These are phyloP conservation scores for Lysandra bellargus DNA, from an alignment of 2,888 invertebrate genomes.

Conservation along the genomic window DNA sequence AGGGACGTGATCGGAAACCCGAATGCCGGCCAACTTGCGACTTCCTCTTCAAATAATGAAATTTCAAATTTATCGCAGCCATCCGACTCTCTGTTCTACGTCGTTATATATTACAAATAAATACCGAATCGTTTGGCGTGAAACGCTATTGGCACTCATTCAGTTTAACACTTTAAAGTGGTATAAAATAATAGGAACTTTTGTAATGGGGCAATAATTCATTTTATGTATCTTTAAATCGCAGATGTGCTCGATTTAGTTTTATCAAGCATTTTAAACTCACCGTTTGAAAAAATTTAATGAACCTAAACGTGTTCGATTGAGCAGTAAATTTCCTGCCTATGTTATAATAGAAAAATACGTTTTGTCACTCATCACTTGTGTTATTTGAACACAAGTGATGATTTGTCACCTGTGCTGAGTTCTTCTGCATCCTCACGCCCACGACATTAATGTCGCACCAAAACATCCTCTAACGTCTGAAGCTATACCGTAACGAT, in stretches of 20 bases:
- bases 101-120: slow-evolving; percentile 63
- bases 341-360: no score
- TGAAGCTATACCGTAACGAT: no score
- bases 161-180: slow-evolving; percentile 1
- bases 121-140: slow-evolving; percentile 16
- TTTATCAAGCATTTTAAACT: neutral
- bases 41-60: slow-evolving; percentile 78
- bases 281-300: neutral
- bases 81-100: slow-evolving; percentile 62
- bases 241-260: neutral
- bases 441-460: no score
- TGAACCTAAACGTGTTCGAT: neutral
- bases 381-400: no score
- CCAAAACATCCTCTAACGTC: no score
- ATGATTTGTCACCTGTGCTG: no score
- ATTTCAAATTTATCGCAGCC: slow-evolving; percentile 76
- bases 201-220: slow-evolving; percentile 1
- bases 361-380: no score
- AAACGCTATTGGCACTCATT: slow-evolving; percentile 9
- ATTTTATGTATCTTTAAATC: neutral
- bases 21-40: slow-evolving; percentile 72
- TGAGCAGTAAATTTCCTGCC: neutral
- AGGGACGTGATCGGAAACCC: slow-evolving; percentile 76
- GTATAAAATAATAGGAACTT: slow-evolving; percentile 7
- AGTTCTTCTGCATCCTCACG: no score